These are phyloP conservation scores for Amniataba percoides DNA, from an alignment of 2,797 vertebrate species.

Conservation along the genomic window DNA sequence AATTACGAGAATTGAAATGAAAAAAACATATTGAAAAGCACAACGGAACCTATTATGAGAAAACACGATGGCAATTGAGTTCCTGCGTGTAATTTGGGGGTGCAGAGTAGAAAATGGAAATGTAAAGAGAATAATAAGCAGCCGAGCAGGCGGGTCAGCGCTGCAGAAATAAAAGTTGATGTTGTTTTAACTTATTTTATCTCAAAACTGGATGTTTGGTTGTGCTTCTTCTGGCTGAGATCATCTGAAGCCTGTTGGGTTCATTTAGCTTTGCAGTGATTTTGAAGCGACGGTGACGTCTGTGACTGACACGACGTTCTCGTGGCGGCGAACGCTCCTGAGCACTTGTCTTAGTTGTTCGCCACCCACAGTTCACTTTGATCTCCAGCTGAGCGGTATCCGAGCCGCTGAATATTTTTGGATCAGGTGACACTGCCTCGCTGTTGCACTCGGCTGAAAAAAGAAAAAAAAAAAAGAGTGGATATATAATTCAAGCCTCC, in stretches of 20 bases:
- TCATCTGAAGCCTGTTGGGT: neutral
- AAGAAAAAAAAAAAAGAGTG: neutral
- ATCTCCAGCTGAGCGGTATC: constrained; percentile 4
- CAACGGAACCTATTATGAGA: constrained; percentile 9
- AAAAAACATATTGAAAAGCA: constrained; percentile 27
- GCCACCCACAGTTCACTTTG: constrained; percentile 1
- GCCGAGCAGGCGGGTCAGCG: constrained; percentile 2
- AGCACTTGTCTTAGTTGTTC: constrained; percentile 4
- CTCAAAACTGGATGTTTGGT: constrained; percentile 17
- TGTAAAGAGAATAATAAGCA: constrained; percentile 35
- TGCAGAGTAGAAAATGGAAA: constrained; percentile 10
- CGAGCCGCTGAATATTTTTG: constrained; percentile 22
- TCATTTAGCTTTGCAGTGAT: constrained; percentile 1
- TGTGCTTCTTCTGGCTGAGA: constrained; percentile 14
- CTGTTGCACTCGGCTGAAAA: neutral
- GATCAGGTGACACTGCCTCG: constrained; percentile 6
- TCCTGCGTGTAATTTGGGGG: neutral
- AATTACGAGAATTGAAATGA: neutral
- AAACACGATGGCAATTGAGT: constrained; percentile 12
- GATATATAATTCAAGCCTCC: neutral
- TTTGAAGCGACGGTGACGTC: neutral
- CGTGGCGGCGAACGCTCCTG: neutral
- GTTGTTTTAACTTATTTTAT: constrained; percentile 14
- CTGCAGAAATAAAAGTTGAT: neutral
- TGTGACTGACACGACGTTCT: neutral